These are phyloP conservation scores for Troglohyphantes excavatus DNA, from an alignment of 2,888 invertebrate species.

Conservation along the genomic window DNA sequence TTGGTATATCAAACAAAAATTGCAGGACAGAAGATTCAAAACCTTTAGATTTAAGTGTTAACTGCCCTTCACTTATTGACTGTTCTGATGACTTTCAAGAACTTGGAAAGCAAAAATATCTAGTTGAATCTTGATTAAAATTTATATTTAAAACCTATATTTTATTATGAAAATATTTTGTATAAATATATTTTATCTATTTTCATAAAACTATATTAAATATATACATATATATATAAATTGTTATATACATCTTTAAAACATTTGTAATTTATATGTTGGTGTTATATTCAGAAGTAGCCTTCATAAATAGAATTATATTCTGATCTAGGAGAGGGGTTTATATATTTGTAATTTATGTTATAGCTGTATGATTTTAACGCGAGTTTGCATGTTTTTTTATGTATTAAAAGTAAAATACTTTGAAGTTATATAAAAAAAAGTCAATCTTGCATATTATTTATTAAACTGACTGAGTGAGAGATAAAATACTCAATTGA, in stretches of 20 bases:
- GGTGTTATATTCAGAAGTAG: constrained; percentile 52
- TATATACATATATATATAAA: constrained; percentile 75
- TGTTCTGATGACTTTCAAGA: constrained; percentile 51
- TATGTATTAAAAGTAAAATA: no score
- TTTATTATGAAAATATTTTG: constrained; percentile 73
- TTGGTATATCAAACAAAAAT: constrained; percentile 17
- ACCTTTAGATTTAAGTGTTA: constrained; percentile 75
- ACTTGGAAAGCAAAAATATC: constrained; percentile 46
- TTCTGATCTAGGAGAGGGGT: constrained; percentile 18
- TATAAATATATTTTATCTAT: constrained; percentile 75
- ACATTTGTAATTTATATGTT: constrained; percentile 72
- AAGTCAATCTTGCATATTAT: no score
- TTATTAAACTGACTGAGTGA: no score
- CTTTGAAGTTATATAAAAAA: no score
- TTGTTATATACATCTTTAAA: constrained; percentile 41
- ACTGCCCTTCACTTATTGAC: constrained; percentile 60
- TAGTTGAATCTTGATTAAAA: constrained; percentile 73
- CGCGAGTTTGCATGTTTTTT: constrained; percentile 36
- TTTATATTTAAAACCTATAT: constrained; percentile 75
- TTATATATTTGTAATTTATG: constrained; percentile 49
- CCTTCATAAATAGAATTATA: constrained; percentile 29
- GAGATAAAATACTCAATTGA: neutral
- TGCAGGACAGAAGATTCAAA: constrained; percentile 56
- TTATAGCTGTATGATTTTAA: constrained; percentile 11
- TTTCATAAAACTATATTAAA: constrained; percentile 73